Base-by-base conservation (phyloP, 2,797 vertebrate species). In the Botia almorhae region DNA sequence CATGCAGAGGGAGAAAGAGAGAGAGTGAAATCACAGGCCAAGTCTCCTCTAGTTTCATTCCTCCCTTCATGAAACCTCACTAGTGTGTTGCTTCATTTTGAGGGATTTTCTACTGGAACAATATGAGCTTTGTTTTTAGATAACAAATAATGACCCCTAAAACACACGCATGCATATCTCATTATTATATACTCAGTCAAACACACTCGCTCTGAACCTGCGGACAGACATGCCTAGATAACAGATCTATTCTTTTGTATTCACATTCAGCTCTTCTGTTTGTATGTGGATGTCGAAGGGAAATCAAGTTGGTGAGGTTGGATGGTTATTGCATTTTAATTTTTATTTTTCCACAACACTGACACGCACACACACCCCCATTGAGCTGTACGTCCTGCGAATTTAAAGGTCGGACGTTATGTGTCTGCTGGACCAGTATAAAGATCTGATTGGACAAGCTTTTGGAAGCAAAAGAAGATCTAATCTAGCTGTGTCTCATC, bases 351-450 rank as follows among this genome's bases (percentile, higher is more conserved):
- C 60, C 74, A 69, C 74, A 64, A 10, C 29, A 55, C 69, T 55
- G 29, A 67, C 78, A 68, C 70, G 74, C 73, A 51, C 80, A 79
- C 70, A 50, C 71, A 56, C 71, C 26, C 85, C 79, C 78, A 82
- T 64, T 77, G 79, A 81, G 81, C 85, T 74, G 81, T 78, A 70
- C 70, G 61, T 81, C 80, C 80, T 65, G 58, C 6, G 84, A 87
- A 89, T 89, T 89, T 88, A 89, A 89, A 89, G 89, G 89, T 89
- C 82, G 84, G 65, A 60, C 70, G 76, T 88, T 83, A 84, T 89
- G 85, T 87, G 81, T 78, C 81, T 82, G 84, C 65, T 67, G 78
- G 53, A 77, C 17, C 61, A 83, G 67, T 71, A 58, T 60, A 74
- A 63, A 55, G 51, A 72, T 79, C 78, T 85, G 82, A 87, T 87